These are phyloP conservation scores for Nesidiocoris tenuis DNA, from an alignment of 2,888 invertebrate genomes.

Conservation along the genomic window DNA sequence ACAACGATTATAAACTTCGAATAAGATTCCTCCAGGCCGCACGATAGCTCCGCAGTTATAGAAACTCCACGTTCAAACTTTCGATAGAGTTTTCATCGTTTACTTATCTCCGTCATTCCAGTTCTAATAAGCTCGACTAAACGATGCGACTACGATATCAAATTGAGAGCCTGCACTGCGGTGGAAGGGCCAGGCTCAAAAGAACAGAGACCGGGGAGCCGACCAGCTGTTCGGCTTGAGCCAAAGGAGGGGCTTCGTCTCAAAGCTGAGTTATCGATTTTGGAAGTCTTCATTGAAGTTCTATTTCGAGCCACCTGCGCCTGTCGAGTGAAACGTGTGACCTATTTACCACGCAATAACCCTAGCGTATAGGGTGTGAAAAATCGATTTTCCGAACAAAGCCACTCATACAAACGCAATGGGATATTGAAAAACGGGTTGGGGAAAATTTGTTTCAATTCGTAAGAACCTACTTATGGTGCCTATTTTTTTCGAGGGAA, in stretches of 20 bases:
- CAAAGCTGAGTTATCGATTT: constrained; percentile 10
- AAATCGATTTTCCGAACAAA: not conserved
- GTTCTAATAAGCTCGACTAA: not conserved
- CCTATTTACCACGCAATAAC: not conserved
- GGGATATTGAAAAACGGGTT: no score
- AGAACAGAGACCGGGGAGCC: not conserved
- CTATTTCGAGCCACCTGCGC: not conserved
- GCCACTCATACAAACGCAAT: no score
- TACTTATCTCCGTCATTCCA: not conserved
- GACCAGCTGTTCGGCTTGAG: not conserved
- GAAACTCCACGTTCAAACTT: not conserved
- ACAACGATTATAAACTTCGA: not conserved
- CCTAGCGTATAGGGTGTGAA: not conserved
- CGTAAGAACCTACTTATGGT: no score
- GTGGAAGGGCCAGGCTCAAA: not conserved
- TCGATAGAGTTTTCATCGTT: not conserved
- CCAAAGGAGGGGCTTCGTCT: not conserved
- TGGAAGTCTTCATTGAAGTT: constrained; percentile 14
- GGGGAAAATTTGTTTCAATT: no score
- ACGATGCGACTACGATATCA: not conserved
- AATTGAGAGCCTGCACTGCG: not conserved
- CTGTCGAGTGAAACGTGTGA: not conserved
- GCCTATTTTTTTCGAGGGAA: no score
- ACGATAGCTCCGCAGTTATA: not conserved
- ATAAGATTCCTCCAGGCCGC: not conserved